phyloP scores from a whole-genome alignment of 2,888 invertebrate genomes.

The Dryocosmus kuriphilus region DNA sequence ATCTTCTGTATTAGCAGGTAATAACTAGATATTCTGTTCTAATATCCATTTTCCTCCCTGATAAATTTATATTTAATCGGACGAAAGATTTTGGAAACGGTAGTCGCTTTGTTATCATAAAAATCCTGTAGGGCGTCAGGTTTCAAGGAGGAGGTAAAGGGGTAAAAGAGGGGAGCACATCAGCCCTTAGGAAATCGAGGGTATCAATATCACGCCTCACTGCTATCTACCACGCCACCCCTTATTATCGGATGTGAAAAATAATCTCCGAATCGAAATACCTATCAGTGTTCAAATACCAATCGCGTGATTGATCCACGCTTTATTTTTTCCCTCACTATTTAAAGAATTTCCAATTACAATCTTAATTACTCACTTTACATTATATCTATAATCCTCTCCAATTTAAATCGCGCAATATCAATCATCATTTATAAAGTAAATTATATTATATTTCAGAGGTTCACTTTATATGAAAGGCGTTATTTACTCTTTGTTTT shows the following conservation, averaged over 20 bases:
- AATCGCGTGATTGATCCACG: neutral
- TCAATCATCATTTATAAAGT: no score
- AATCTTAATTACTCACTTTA: neutral
- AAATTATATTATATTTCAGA: no score
- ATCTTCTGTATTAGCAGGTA: no score
- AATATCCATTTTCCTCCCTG: no score
- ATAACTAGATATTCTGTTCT: no score
- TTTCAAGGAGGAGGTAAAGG: neutral
- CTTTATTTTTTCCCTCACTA: neutral
- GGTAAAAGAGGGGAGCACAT: slow-evolving; percentile 59
- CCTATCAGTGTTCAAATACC: neutral
- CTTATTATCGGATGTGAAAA: slow-evolving; percentile 54
- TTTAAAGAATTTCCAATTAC: neutral
- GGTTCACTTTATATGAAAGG: no score
- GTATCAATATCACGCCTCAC: slow-evolving; percentile 75
- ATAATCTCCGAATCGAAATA: slow-evolving; percentile 65
- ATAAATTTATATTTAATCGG: no score
- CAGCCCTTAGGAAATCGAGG: slow-evolving; percentile 68
- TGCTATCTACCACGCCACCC: slow-evolving; percentile 61
- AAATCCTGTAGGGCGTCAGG: neutral
- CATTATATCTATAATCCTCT: no score
- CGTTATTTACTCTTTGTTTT: no score
- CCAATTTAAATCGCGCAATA: no score
- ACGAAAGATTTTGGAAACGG: neutral
- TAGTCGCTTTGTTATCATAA: neutral